Base-by-base conservation (phyloP, 2,797 vertebrate genomes). In the Enteromius thamalakanensis region DNA sequence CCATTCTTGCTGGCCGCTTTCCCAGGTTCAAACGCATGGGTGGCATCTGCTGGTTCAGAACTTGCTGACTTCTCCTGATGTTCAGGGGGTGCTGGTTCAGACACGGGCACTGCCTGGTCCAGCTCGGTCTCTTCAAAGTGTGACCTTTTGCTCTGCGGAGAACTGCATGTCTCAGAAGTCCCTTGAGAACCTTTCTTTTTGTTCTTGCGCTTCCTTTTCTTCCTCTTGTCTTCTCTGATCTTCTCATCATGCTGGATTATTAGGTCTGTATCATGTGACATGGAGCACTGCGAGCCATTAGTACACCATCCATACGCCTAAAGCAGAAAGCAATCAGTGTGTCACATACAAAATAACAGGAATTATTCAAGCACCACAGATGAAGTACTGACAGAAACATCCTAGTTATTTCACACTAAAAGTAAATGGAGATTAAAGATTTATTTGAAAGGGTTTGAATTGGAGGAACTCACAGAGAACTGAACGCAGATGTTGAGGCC, bases 231-330 rank as follows among this genome's bases (percentile, higher is more conserved):
- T 1, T 93, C 92, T 29, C 87, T 91, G 19, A 69, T 82, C 74
- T 92, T 95, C 90, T 99, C 98, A 0, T 99, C 97, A 78, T 96
- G 96, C 12, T 96, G 95, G 78, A 99, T 95, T 89, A 99, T 99
- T 53, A 96, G 94, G 90, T 99, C 97, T 0, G 97, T 98, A 89
- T 99, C 95, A 6, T 99, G 98, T 60, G 97, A 99, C 80, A 94
- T 92, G 15, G 91, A 88, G 90, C 98, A 99, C 82, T 94, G 93
- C 15, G 93, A 76, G 17, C 98, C 98, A 65, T 95, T 94, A 0
- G 96, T 94, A 88, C 98, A 99, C 97, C 97, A 99, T 65, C 98
- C 98, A 14, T 97, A 99, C 0, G 96, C 97, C 98, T 99, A 90
- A 23, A 79, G 17, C 45, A 85, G 19, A 68, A 58, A 34, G 53